phyloP scores from a whole-genome alignment of 2,888 invertebrate genomes.

The Pollenia labialis region DNA sequence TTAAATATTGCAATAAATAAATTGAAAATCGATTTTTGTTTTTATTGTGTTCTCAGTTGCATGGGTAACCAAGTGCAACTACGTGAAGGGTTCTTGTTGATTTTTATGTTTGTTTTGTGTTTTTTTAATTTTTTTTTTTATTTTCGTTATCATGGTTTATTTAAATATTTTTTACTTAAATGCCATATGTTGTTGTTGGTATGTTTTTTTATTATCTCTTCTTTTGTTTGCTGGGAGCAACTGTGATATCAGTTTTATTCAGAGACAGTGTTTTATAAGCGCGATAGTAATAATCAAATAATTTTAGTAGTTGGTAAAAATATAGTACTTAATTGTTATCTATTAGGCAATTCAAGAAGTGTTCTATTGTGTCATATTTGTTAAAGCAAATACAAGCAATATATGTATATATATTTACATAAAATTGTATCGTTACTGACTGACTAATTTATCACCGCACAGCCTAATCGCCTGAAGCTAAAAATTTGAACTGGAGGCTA shows the following conservation, averaged over 20 bases:
- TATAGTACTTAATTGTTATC: too few species aligned
- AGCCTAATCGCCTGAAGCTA: too few species aligned
- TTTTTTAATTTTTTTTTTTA: constrained; percentile 7
- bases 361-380: too few species aligned
- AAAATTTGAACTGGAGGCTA: too few species aligned
- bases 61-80: constrained; percentile 52
- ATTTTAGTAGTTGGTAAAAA: too few species aligned
- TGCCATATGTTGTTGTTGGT: constrained; percentile 41
- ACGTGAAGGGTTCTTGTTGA: constrained; percentile 39
- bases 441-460: too few species aligned
- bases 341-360: too few species aligned
- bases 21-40: constrained; percentile 76
- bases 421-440: too few species aligned
- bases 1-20: constrained; percentile 74
- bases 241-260: constrained; percentile 20
- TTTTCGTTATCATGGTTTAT: constrained; percentile 23
- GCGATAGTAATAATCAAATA: not conserved
- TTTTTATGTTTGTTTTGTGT: constrained; percentile 24
- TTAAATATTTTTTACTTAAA: constrained; percentile 44
- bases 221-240: not conserved
- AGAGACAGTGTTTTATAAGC: not conserved
- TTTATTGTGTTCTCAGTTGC: constrained; percentile 54
- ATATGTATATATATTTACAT: too few species aligned
- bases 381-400: too few species aligned
- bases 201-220: constrained; percentile 11